Conservation (phyloP, 2,888 invertebrate species). For the Julus scanicus region DNA sequence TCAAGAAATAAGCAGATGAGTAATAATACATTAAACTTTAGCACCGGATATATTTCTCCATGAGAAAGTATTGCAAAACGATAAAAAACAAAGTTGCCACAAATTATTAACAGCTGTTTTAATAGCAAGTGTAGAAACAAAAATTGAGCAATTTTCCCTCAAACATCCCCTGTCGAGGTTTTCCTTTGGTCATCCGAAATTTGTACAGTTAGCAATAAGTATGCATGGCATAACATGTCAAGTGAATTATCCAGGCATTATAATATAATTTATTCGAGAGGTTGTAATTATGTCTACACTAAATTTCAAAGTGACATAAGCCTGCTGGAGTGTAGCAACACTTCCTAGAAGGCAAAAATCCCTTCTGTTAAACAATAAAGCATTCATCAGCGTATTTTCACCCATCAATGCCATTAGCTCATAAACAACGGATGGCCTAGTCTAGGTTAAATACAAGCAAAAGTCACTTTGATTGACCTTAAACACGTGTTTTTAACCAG, state of each 20-base stretch:
- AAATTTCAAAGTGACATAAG: background rate
- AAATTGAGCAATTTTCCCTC: too few relatives aligned
- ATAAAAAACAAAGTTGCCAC: too few relatives aligned
- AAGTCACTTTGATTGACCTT: conserved; percentile 27
- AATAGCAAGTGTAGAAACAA: too few relatives aligned
- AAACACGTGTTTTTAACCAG: background rate
- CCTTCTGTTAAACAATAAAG: background rate
- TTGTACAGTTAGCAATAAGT: background rate
- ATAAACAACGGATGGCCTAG: too few relatives aligned
- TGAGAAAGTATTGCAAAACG: too few relatives aligned
- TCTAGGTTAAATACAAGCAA: background rate
- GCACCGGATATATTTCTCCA: too few relatives aligned
- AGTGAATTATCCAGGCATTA: background rate
- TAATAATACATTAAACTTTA: too few relatives aligned
- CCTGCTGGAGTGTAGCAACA: background rate
- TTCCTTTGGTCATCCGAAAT: too few relatives aligned
- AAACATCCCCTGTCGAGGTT: too few relatives aligned
- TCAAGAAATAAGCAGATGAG: too few relatives aligned
- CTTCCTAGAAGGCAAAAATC: background rate
- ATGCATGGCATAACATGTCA: conserved; percentile 24
- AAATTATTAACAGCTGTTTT: too few relatives aligned
- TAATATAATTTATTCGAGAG: background rate
- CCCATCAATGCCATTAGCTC: conserved; percentile 1
- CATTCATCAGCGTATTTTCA: background rate
- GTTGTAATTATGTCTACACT: background rate